A percentile compares a stretch with the other conserved stretches of the same genome.
Conservation (phyloP, 2,888 invertebrate species). For the Calameuta pallipes region DNA sequence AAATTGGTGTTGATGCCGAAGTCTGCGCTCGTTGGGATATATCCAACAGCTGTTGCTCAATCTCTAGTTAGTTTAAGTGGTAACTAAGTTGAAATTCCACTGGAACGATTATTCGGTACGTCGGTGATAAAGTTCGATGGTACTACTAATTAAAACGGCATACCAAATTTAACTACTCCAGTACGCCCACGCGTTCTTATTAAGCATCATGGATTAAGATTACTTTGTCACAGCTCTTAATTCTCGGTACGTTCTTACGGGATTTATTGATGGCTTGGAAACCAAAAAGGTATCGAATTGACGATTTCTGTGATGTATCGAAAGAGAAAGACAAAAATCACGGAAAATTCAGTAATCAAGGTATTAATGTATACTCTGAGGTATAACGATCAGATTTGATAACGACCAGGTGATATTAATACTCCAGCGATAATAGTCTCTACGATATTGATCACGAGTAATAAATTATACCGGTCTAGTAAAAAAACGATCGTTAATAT, state of each 20-base stretch:
- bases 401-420: background rate
- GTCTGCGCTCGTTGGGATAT: background rate
- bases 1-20: background rate
- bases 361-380: background rate
- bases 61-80: conserved; percentile 2
- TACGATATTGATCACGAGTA: background rate
- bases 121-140: conserved; percentile 19
- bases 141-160: conserved; percentile 21
- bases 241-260: background rate
- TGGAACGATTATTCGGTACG: conserved; percentile 9
- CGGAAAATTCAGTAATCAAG: background rate
- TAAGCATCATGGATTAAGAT: background rate
- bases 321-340: background rate
- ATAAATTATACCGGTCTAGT: background rate
- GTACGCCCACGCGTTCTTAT: conserved; percentile 11
- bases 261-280: background rate
- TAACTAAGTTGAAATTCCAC: conserved; percentile 14
- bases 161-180: conserved; percentile 14
- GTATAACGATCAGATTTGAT: background rate
- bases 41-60: background rate
- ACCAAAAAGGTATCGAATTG: background rate
- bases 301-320: background rate
- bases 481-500: background rate
- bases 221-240: background rate
- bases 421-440: background rate